Percentiles rank a stretch among this genome's conserved stretches.
phyloP scores from a whole-genome alignment of 2,888 invertebrate species.

The Drosophila niveifrons region DNA sequence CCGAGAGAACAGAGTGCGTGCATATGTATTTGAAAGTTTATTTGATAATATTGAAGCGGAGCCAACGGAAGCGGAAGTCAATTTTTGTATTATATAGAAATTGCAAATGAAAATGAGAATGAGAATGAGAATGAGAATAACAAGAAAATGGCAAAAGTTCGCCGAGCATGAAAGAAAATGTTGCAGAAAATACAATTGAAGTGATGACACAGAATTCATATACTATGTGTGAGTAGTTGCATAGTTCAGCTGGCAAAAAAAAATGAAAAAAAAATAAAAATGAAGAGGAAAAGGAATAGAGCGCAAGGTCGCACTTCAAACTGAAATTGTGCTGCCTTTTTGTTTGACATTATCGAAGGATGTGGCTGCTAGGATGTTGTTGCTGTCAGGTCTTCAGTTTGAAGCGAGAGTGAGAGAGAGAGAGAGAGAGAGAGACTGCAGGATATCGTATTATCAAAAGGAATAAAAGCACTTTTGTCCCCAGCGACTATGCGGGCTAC shows the following conservation, averaged over 20 bases:
- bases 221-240: conserved; percentile 21
- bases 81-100: conserved; percentile 63
- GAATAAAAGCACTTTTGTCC: conserved; percentile 64
- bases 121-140: conserved; percentile 68
- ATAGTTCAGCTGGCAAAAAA: conserved; percentile 36
- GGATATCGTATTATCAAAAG: conserved; percentile 51
- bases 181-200: conserved; percentile 60
- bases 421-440: no score
- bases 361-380: conserved; percentile 31
- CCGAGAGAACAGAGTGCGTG: conserved; percentile 16
- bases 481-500: conserved; percentile 42
- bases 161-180: conserved; percentile 66
- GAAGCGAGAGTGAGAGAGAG: conserved; percentile 39
- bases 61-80: conserved; percentile 73
- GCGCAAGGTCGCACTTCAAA: conserved; percentile 72
- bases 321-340: conserved; percentile 73
- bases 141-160: conserved; percentile 72
- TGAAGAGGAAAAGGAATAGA: conserved; percentile 26
- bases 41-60: conserved; percentile 49
- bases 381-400: conserved; percentile 33
- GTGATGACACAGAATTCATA: conserved; percentile 37
- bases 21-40: conserved; percentile 40
- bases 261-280: no score
- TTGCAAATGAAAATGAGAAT: conserved; percentile 72
- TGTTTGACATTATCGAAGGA: conserved; percentile 73